phyloP scores from a whole-genome alignment of 2,888 invertebrate genomes.

The Macrosiphum euphorbiae region DNA sequence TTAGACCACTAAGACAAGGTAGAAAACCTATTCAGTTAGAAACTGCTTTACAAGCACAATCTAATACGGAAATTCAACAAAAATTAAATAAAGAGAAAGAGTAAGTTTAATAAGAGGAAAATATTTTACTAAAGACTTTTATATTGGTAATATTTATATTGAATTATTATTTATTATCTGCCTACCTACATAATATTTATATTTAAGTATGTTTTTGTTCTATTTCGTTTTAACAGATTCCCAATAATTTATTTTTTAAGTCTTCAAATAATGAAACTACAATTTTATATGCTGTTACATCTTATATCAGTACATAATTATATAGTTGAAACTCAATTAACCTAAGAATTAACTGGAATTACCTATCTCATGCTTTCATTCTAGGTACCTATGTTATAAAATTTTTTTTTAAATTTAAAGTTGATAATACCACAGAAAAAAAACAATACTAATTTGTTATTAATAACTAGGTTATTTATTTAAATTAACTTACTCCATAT shows the following conservation, averaged over 20 bases:
- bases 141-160: background rate
- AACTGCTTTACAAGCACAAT: conserved; percentile 84
- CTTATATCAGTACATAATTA: no score
- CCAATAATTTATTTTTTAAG: background rate
- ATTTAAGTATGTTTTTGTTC: background rate
- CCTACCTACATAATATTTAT: background rate
- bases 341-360: background rate
- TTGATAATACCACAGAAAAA: background rate
- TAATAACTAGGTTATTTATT: background rate
- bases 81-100: conserved; percentile 79
- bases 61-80: conserved; percentile 78
- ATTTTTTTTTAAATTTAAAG: background rate
- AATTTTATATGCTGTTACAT: no score
- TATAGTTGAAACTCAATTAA: background rate
- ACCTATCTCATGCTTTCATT: background rate
- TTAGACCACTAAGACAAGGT: conserved; percentile 91
- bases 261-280: no score
- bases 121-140: background rate
- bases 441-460: background rate
- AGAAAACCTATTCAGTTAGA: conserved; percentile 84
- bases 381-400: accelerated
- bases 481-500: background rate
- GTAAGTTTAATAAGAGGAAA: conserved; percentile 71
- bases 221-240: background rate
- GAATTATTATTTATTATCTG: background rate